Conservation (phyloP, 2,888 invertebrate genomes). For the Venustoraphidia nigricollis region DNA sequence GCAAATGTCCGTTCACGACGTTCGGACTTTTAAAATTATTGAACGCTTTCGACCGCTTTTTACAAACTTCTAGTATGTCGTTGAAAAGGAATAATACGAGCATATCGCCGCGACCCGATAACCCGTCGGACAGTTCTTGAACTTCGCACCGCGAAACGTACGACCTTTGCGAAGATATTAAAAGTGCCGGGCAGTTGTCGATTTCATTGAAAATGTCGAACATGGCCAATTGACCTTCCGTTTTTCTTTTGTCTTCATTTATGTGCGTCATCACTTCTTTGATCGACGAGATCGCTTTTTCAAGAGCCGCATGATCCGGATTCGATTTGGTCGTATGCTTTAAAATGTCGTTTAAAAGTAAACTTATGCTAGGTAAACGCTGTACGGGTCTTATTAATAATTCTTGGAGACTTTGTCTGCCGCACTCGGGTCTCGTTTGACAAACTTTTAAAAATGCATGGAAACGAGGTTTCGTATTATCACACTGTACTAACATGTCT, state of each 20-base stretch:
- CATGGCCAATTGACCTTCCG: slow-evolving; percentile 89
- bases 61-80: slow-evolving; percentile 86
- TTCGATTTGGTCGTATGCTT: slow-evolving; percentile 82
- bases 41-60: slow-evolving; percentile 64
- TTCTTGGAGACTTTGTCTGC: slow-evolving; percentile 88
- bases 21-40: slow-evolving; percentile 53
- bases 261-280: slow-evolving; percentile 92
- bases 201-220: slow-evolving; percentile 97
- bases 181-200: slow-evolving; percentile 89
- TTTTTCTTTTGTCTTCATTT: slow-evolving; percentile 94
- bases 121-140: slow-evolving; percentile 66
- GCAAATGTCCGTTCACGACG: slow-evolving; percentile 37
- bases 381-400: slow-evolving; percentile 95
- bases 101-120: slow-evolving; percentile 75
- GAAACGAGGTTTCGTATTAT: slow-evolving; percentile 86
- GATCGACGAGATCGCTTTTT: slow-evolving; percentile 72
- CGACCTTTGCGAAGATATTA: slow-evolving; percentile 83
- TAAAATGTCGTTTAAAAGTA: slow-evolving; percentile 84
- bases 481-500: slow-evolving; percentile 81
- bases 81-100: slow-evolving; percentile 86
- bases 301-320: slow-evolving; percentile 73
- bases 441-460: slow-evolving; percentile 96
- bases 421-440: slow-evolving; percentile 88
- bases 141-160: slow-evolving; percentile 82
- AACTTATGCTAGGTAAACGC: slow-evolving; percentile 87